These are phyloP conservation scores for Plagodis pulveraria DNA, from an alignment of 2,888 invertebrate species.

Conservation along the genomic window DNA sequence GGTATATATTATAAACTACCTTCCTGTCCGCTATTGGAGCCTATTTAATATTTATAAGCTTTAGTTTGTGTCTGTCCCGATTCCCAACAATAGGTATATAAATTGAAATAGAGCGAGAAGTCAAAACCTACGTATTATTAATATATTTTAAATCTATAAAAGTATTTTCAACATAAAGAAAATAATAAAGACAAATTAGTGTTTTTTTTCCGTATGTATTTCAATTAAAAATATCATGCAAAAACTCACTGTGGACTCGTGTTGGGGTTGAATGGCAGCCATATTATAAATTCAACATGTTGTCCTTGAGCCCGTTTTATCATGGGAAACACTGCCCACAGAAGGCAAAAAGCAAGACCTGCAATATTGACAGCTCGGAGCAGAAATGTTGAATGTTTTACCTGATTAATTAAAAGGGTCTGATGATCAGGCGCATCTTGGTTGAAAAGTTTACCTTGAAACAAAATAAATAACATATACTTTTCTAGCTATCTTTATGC, in stretches of 20 bases:
- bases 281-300: conserved; percentile 57
- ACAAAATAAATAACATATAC: not conserved
- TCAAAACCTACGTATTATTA: too few species aligned
- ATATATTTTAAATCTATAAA: too few species aligned
- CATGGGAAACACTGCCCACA: conserved; percentile 57
- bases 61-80: too few species aligned
- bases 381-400: conserved; percentile 43
- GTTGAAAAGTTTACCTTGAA: conserved; percentile 52
- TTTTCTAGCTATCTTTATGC: too few species aligned
- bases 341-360: conserved; percentile 53
- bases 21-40: too few species aligned
- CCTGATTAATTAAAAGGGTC: conserved; percentile 42
- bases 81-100: too few species aligned
- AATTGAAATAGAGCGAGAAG: too few species aligned
- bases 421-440: conserved; percentile 48
- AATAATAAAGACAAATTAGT: too few species aligned
- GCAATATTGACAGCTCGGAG: conserved; percentile 48
- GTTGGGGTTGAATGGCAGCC: conserved; percentile 63
- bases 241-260: conserved; percentile 54
- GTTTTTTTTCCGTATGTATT: too few species aligned
- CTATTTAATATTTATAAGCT: too few species aligned
- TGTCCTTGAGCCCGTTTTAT: conserved; percentile 53
- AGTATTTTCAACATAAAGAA: too few species aligned
- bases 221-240: not conserved
- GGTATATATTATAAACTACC: too few species aligned